Base-by-base conservation (phyloP, 2,888 invertebrate species). In the Cabera pusaria region DNA sequence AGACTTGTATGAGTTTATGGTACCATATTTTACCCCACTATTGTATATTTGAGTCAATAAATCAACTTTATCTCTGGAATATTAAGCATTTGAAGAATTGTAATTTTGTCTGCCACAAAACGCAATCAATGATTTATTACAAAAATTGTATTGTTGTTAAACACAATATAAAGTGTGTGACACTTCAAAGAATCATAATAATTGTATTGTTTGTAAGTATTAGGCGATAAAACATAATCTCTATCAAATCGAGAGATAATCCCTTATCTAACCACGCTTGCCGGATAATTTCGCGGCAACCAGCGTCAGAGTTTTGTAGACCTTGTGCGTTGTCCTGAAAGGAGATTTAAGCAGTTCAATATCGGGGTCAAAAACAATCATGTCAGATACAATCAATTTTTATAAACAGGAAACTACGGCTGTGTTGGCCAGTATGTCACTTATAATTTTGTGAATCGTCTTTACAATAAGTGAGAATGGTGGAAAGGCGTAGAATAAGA, bases 281-380 rank as follows among this genome's bases (percentile, higher is more conserved):
- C 44, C 52, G 25, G 37, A 52, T 9, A 54, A 48, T 4, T 21
- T 24, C 6, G 39, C 53, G 5, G 44, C 49, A 16, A 23, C 41
- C 50, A 56, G 41, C 22, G 43, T 48, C 36, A 52, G 9, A 5
- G 18, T 32, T n/a, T 10, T 16, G 24, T 44, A 44, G 1, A 37
- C 23, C 10, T 24, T 8, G 9, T 5, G 21, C n/a, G 9, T 9
- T 9, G 21, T n/a, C n/a, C 9, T 21, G 21, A 9, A 21, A 21
- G 2, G 4, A 21, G 3, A 14, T 14, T 8, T 9, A 5, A 21
- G 1, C n/a, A 20, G n/a, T 21, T 5, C 5, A 4, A 14, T 14
- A 9, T 9, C 21, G 14, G 14, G 2, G 3, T 14, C 1, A 20
- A 6, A 3, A 6, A 6, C 7, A 20, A 20, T 6, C 6, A 7